These are phyloP conservation scores for Calypte anna DNA, from an alignment of 2,113 vertebrate genomes.

Conservation along the genomic window DNA sequence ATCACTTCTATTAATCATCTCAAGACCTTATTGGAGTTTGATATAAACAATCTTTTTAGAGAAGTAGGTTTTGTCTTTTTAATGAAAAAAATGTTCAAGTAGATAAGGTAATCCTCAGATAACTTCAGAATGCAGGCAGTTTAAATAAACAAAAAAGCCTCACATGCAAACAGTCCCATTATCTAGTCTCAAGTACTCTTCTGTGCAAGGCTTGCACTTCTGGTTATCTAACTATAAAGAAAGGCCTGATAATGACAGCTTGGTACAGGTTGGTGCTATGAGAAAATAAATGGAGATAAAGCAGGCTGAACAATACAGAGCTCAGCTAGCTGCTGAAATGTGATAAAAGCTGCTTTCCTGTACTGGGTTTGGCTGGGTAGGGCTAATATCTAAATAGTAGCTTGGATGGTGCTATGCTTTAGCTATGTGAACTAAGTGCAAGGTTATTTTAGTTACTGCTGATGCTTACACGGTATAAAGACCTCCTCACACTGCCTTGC, in stretches of 20 bases:
- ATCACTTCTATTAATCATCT: neutral
- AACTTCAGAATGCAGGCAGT: neutral
- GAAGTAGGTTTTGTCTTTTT: neutral
- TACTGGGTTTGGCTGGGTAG: neutral
- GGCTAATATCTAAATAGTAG: neutral
- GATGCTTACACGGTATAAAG: rapidly evolving
- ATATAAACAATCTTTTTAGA: neutral
- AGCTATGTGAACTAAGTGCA: neutral
- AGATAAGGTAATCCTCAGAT: neutral
- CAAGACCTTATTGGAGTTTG: neutral
- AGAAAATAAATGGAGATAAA: neutral
- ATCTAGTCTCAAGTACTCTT: neutral
- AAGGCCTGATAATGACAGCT: neutral
- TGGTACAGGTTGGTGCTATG: neutral
- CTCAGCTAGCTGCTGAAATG: neutral
- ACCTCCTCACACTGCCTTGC: neutral
- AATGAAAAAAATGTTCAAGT: neutral
- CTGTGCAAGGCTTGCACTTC: neutral
- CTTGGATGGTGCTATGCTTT: neutral
- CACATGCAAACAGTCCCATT: neutral
- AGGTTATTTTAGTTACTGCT: neutral
- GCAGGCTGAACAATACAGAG: neutral
- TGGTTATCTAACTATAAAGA: neutral
- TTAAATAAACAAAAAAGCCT: neutral
- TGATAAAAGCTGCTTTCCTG: neutral